phyloP scores from a whole-genome alignment of 2,888 invertebrate species.

The Aphodius granarius region DNA sequence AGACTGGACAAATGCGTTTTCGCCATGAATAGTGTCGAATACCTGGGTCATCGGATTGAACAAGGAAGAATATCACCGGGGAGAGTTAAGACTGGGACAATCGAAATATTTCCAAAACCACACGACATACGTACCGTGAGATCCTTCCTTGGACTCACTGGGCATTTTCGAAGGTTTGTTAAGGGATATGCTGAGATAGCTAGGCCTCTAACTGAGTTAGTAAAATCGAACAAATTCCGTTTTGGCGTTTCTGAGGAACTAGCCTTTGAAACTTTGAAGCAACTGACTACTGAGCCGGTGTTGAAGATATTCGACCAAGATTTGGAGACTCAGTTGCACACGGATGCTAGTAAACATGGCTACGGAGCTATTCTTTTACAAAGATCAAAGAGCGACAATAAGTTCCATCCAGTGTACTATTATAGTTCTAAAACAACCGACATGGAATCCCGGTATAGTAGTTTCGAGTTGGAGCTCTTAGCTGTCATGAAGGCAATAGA shows the following conservation, averaged over 20 bases:
- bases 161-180: constrained; percentile 12
- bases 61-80: background rate
- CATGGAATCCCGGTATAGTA: no score
- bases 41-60: background rate
- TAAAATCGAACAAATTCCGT: background rate
- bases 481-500: no score
- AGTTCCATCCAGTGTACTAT: constrained; percentile 40
- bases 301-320: background rate
- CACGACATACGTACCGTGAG: background rate
- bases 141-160: background rate
- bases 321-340: constrained; percentile 35
- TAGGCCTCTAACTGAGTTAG: constrained; percentile 6
- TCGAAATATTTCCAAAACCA: background rate
- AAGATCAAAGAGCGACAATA: constrained; percentile 31
- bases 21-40: background rate
- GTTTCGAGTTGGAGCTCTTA: no score
- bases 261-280: no score
- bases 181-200: constrained; percentile 3
- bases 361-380: constrained; percentile 38
- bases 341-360: constrained; percentile 39
- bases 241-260: no score
- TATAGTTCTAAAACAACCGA: constrained; percentile 41
- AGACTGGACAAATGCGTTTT: constrained; percentile 5
- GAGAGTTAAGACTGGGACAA: background rate
- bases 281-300: background rate